A percentile compares a stretch with the other conserved stretches of the same genome.
These are phyloP conservation scores for Leptobrachium ailaonicum DNA, from an alignment of 2,113 vertebrate genomes.

Conservation along the genomic window DNA sequence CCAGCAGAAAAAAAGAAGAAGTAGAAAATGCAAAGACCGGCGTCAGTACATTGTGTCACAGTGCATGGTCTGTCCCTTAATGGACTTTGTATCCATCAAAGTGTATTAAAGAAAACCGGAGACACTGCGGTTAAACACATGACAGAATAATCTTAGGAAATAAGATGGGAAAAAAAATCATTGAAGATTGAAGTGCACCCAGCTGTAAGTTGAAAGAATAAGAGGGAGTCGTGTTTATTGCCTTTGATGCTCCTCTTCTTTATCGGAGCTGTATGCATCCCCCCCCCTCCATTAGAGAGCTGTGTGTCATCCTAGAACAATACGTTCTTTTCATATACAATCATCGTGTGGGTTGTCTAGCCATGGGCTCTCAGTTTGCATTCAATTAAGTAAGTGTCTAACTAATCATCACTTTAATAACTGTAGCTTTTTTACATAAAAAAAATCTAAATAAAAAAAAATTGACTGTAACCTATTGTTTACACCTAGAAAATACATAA, in stretches of 20 bases:
- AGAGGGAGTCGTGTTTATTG: neutral
- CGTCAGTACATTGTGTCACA: neutral
- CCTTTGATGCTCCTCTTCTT: neutral
- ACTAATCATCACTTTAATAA: too few species aligned
- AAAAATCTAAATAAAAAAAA: too few species aligned
- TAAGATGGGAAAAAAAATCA: neutral
- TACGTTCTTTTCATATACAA: conserved; percentile 2
- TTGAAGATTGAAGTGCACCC: neutral
- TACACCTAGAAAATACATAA: too few species aligned
- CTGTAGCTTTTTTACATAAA: too few species aligned
- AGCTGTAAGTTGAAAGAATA: conserved; percentile 6
- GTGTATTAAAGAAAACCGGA: neutral
- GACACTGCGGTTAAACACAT: neutral
- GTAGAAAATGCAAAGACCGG: neutral
- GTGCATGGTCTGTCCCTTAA: neutral
- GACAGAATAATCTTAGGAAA: neutral
- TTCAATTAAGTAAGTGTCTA: neutral
- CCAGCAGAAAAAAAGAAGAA: neutral
- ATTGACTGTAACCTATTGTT: too few species aligned
- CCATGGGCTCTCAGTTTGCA: neutral
- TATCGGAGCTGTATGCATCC: neutral
- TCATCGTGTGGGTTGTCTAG: neutral
- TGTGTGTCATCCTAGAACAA: neutral
- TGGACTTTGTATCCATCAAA: conserved; percentile 1
- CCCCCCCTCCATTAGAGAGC: neutral